A percentile compares a stretch with the other conserved stretches of the same genome.
phyloP scores from a whole-genome alignment of 2,888 invertebrate genomes.

The Hirtodrosophila cameraria region DNA sequence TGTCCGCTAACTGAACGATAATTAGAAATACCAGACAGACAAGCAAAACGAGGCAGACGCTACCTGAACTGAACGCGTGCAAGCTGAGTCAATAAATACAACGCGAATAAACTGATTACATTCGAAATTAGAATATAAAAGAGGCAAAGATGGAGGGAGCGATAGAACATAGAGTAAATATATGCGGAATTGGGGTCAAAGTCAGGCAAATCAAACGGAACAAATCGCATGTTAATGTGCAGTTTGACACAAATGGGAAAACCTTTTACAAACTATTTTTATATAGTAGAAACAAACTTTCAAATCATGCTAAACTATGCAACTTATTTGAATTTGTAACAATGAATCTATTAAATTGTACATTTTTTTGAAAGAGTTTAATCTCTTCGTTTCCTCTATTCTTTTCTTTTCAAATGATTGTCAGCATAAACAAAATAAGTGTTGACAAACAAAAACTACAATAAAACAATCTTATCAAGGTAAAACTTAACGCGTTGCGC shows the following conservation, averaged over 20 bases:
- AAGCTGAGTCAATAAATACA: slow-evolving; percentile 42
- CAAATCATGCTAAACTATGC: background rate
- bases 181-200: slow-evolving; percentile 59
- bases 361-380: no score
- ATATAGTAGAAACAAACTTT: background rate
- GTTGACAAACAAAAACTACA: background rate
- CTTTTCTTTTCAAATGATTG: no score
- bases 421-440: no score
- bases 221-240: slow-evolving; percentile 25
- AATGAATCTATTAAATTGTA: no score
- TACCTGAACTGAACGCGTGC: slow-evolving; percentile 12
- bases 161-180: slow-evolving; percentile 11
- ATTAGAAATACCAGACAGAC: background rate
- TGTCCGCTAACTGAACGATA: background rate
- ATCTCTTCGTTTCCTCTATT: no score
- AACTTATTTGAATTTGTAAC: background rate
- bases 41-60: slow-evolving; percentile 5
- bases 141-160: slow-evolving; percentile 1
- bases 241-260: slow-evolving; percentile 1
- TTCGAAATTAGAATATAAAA: slow-evolving; percentile 26
- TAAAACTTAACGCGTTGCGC: slow-evolving; percentile 31
- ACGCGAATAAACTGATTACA: slow-evolving; percentile 49
- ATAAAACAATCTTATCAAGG: slow-evolving; percentile 58
- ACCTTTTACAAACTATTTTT: background rate
- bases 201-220: slow-evolving; percentile 43